Base-by-base conservation (phyloP, 2,888 invertebrate species). In the Coelopa pilipes region DNA sequence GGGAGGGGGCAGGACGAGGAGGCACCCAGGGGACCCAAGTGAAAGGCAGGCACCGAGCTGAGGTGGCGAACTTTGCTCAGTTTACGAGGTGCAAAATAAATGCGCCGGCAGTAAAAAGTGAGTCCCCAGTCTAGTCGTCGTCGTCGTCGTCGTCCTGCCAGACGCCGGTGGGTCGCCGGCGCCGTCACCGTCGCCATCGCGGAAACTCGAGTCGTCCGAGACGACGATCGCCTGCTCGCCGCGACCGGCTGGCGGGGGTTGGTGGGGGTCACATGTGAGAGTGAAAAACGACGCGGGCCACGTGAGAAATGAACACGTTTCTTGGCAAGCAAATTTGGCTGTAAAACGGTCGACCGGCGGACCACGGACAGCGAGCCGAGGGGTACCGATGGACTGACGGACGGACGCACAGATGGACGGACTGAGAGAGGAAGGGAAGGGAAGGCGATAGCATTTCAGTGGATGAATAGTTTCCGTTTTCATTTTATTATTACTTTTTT, bases 31-130 rank as follows among this genome's bases (percentile, higher is more conserved):
- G 7, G 34, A 34, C 7, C 34, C 34, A 34, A 34, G 34, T 34
- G 34, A 34, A 34, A 34, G 34, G 34, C 2, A 34, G 34, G 34
- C 2, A 34, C 34, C 34, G 34, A 4, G 34, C 4, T 2, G 34
- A 34, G 34, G 34, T 34, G 34, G 34, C 34, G n/a, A 53, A 53
- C 53, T 53, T 53, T 53, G 3, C 15, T 13, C 53, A 62, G 13
- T 62, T 62, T 62, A 62, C 34, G 62, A 62, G 62, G 62, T 62
- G 62, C 21, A 62, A 62, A 62, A 34, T 34, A 62, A 45, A 62
- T 34, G 34, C 34, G 34, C 34, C 34, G 34, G 34, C 34, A 34
- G 34, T 34, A 34, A 34, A 34, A 34, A 34, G 34, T 34, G 34
- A 34, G 34, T 34, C 34, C 7, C 2, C 4, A 34, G 34, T 34